Conservation (phyloP, 2,113 vertebrate genomes). For the Lynx canadensis region DNA sequence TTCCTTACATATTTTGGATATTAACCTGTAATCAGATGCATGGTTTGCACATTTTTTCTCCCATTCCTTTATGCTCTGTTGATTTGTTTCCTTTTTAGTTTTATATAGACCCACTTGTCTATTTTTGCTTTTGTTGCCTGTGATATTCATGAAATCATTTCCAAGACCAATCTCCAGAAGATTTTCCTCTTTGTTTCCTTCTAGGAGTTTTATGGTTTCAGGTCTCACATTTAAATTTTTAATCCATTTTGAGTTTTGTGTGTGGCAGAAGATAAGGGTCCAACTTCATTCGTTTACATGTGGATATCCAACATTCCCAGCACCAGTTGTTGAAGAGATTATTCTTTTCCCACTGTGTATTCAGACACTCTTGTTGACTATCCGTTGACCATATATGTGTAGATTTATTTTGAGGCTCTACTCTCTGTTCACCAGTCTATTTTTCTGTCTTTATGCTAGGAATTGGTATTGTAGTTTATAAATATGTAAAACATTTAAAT, state of each 20-base stretch:
- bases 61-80: background rate
- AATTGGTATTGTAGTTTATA: background rate
- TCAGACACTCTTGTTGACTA: background rate
- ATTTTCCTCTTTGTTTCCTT: background rate
- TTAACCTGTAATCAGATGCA: background rate
- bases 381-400: background rate
- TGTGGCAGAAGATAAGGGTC: background rate
- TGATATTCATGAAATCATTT: background rate
- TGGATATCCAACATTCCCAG: background rate
- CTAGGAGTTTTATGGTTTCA: background rate
- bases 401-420: background rate
- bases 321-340: background rate
- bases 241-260: background rate
- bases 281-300: background rate
- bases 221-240: background rate
- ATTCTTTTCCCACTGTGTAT: background rate
- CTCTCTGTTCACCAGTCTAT: background rate
- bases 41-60: background rate
- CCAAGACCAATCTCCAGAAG: background rate
- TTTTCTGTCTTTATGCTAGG: background rate
- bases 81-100: background rate
- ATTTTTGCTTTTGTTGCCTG: background rate
- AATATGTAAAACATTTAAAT: background rate
- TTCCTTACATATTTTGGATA: background rate
- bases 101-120: background rate